Conservation (phyloP, 2,888 invertebrate species). For the Blastobasis adustella region DNA sequence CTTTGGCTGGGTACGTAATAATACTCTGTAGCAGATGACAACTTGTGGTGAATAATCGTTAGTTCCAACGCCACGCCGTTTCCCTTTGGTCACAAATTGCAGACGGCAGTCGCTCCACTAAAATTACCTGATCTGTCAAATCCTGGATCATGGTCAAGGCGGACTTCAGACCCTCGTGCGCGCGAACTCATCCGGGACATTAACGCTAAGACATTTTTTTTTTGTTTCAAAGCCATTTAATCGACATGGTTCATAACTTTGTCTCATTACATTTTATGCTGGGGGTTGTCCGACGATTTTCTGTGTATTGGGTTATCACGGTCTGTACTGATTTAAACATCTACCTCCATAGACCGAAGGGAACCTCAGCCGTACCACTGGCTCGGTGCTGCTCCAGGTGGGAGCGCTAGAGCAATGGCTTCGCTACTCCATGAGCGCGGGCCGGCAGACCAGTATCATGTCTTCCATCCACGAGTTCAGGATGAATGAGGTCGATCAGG, state of each 20-base stretch:
- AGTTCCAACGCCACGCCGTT: too few species aligned
- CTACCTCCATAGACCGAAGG: neutral
- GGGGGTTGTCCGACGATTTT: neutral
- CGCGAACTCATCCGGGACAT: too few species aligned
- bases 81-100: too few species aligned
- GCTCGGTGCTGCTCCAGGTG: constrained; percentile 64
- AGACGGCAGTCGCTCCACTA: too few species aligned
- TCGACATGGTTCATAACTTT: neutral
- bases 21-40: too few species aligned
- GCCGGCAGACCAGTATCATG: constrained; percentile 62
- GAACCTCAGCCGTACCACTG: constrained; percentile 43
- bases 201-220: neutral
- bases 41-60: too few species aligned
- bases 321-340: neutral
- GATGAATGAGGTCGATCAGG: constrained; percentile 66
- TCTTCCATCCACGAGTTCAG: constrained; percentile 72
- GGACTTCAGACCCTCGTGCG: too few species aligned
- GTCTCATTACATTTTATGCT: neutral
- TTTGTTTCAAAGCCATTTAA: neutral
- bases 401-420: constrained; percentile 60
- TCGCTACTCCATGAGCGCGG: constrained; percentile 65
- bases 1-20: too few species aligned
- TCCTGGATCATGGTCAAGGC: too few species aligned
- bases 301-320: neutral
- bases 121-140: too few species aligned